phyloP scores from a whole-genome alignment of 2,797 vertebrate species.

The Thamnophis elegans region DNA sequence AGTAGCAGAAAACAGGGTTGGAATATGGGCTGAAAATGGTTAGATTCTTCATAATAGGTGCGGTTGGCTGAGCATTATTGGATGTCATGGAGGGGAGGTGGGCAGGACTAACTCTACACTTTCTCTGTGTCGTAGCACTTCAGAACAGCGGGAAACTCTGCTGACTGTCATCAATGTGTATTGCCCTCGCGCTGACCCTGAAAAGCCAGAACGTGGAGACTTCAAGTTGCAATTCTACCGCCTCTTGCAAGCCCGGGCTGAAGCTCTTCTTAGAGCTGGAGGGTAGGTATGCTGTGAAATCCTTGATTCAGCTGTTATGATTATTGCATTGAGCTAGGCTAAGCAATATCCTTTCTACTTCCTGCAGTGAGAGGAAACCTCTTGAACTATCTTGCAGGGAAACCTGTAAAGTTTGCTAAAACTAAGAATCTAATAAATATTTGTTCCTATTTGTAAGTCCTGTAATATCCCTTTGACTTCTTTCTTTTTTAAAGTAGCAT shows the following conservation, averaged over 20 bases:
- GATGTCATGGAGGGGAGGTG: neutral
- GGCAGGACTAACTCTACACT: neutral
- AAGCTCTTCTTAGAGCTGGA: conserved; percentile 77
- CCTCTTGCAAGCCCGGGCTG: conserved; percentile 81
- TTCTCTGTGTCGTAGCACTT: conserved; percentile 63
- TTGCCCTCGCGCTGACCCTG: conserved; percentile 88
- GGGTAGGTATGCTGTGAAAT: conserved; percentile 68
- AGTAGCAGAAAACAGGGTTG: neutral
- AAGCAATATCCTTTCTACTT: neutral
- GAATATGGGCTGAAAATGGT: neutral
- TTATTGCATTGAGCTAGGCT: neutral
- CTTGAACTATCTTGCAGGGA: neutral
- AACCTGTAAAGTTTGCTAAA: neutral
- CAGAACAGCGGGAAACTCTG: conserved; percentile 68
- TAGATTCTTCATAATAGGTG: neutral
- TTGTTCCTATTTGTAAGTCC: neutral
- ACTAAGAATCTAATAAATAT: neutral
- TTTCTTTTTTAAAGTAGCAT: neutral
- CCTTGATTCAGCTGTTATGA: neutral
- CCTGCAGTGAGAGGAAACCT: neutral
- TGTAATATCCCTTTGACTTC: neutral
- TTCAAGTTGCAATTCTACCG: conserved; percentile 88
- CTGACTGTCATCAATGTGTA: conserved; percentile 87
- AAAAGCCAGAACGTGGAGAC: conserved; percentile 80
- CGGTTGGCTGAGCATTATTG: neutral